A percentile compares a stretch with the other conserved stretches of the same genome.
These are phyloP conservation scores for Eupeodes luniger DNA, from an alignment of 2,888 invertebrate species.

Conservation along the genomic window DNA sequence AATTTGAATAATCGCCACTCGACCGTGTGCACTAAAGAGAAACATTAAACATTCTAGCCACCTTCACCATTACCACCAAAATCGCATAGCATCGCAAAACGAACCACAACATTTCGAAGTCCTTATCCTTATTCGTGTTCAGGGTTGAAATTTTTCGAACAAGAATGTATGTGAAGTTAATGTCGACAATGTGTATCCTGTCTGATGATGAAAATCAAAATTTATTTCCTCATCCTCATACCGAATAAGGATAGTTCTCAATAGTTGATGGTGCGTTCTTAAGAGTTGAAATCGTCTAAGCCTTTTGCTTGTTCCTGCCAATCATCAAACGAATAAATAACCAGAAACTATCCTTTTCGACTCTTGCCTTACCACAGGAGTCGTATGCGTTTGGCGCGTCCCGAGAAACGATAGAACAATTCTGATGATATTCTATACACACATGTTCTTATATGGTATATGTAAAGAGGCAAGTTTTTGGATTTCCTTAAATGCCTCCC, in stretches of 20 bases:
- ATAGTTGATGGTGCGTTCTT: not conserved
- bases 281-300: slow-evolving; percentile 54
- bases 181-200: slow-evolving; percentile 65
- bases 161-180: slow-evolving; percentile 56
- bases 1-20: slow-evolving; percentile 76
- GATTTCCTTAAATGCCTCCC: slow-evolving; percentile 25
- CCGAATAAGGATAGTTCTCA: not conserved
- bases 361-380: slow-evolving; percentile 20
- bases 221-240: slow-evolving; percentile 44
- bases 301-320: slow-evolving; percentile 74
- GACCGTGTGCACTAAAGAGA: slow-evolving; percentile 70
- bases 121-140: slow-evolving; percentile 9
- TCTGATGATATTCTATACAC: not conserved
- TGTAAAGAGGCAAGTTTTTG: slow-evolving; percentile 13
- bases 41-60: slow-evolving; percentile 56
- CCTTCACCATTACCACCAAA: not conserved
- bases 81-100: not conserved
- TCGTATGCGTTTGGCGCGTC: slow-evolving; percentile 13
- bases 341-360: slow-evolving; percentile 69
- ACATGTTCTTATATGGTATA: too few species aligned
- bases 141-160: slow-evolving; percentile 18
- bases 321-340: slow-evolving; percentile 73
- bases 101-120: not conserved
- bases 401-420: slow-evolving; percentile 45
- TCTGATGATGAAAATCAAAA: slow-evolving; percentile 70